Base-by-base conservation (phyloP, 2,888 invertebrate genomes). In the Mechanitis mazaeus region DNA sequence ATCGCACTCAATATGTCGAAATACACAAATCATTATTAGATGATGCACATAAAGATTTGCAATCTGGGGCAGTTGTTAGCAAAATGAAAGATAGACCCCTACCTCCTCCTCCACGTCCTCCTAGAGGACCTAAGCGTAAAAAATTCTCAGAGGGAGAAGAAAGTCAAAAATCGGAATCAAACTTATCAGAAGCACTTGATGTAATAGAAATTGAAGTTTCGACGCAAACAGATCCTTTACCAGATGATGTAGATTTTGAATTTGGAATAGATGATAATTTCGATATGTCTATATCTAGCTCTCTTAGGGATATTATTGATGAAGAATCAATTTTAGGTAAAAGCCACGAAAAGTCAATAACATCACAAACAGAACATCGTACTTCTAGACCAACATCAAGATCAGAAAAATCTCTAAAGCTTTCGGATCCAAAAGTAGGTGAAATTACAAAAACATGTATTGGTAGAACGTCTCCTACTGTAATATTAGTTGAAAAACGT, bases 81-180 rank as follows among this genome's bases (percentile, higher is more conserved):
- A 95, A 94, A 87, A 96, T 97, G 94, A 95, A 95, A 83, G 94
- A 94, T 70, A 91, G 97, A 67, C 97, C 97, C 0, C 81, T 97
- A 68, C 97, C 97, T 1, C 94, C 97, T 3, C 97, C 97, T 0
- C 97, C 97, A 2, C 90, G 96, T 63, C 96, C 96, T 46, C 95
- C 96, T 0, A 92, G 96, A 66, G 91, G 91, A 33, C 91, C 92
- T 38, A 91, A 79, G 71, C 80, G 85, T 64, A 85, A 84, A 69
- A 87, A 80, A 71, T 77, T 72, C 53, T 74, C 72, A 9, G 61
- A 64, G 12, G 66, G 71, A 31, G 58, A 55, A 31, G 58, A 57
- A 57, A 58, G 64, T 31, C 56, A 60, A 5, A 71, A 72, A 55
- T 61, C 64, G 31, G 75, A 77, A 45, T 70, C 67, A 56, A 63